Evolutionary conservation across 2,888 invertebrate genomes (phyloP).

Genomic region (Asteroscopus sphinx): DNA sequence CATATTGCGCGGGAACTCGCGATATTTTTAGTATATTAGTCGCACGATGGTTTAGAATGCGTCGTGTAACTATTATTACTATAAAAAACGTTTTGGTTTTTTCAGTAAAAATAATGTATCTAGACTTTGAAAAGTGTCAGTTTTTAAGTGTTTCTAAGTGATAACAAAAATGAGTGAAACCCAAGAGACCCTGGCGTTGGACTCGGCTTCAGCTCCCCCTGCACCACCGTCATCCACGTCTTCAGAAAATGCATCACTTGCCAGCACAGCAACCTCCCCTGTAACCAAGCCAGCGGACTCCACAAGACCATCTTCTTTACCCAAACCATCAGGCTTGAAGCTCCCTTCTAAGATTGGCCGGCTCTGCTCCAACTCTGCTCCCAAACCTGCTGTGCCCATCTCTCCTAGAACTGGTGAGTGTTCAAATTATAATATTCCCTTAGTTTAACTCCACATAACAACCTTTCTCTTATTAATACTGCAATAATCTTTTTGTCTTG

Average conservation of each 20-base stretch:
- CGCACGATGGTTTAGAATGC: constrained; percentile 75
- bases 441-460: constrained; percentile 3
- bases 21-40: constrained; percentile 86
- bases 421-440: constrained; percentile 25
- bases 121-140: constrained; percentile 54
- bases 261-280: constrained; percentile 73
- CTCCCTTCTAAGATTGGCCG: constrained; percentile 92
- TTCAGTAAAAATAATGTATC: constrained; percentile 65
- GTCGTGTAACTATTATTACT: constrained; percentile 66
- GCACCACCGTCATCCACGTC: constrained; percentile 75
- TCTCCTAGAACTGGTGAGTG: constrained; percentile 89
- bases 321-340: constrained; percentile 91
- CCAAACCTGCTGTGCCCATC: constrained; percentile 92
- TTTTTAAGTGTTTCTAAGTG: constrained; percentile 67
- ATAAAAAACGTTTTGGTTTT: constrained; percentile 62
- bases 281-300: constrained; percentile 71
- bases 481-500: constrained; percentile 4
- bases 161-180: constrained; percentile 80
- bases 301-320: constrained; percentile 78
- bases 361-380: constrained; percentile 90
- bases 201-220: constrained; percentile 64
- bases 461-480: constrained; percentile 19
- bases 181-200: constrained; percentile 69
- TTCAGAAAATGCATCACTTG: constrained; percentile 74
- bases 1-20: constrained; percentile 87